Evolutionary conservation across 2,113 vertebrate genomes (phyloP), one percentile per base, ranked within the genome.

Genomic region (Labeo catla): DNA sequence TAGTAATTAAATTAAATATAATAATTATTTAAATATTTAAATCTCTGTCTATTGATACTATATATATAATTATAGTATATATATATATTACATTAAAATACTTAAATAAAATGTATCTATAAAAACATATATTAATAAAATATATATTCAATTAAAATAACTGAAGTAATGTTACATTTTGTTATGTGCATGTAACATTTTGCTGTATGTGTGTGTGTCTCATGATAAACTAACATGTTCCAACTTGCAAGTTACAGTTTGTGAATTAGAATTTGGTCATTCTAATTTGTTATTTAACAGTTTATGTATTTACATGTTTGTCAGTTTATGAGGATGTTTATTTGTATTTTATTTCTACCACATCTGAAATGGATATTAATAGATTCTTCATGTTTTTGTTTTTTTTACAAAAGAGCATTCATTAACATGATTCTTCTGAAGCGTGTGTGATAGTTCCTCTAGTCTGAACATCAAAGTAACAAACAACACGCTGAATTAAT

Each of bases 401-500:
- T 10, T 28, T 28, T 11, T 45, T 6, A 12, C 70, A 73, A 16
- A 73, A 73, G 39, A 73, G 11, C 11, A 11, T 74, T 74, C 16
- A 73, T 47, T 73, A 11, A 73, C 16, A 36, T 21, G 23, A 57
- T 36, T 34, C 13, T 57, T 78, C 76, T 76, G 13, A 28, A 49
- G 12, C 74, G 6, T 15, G n/a, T 9, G 74, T 15, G 23, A 28
- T 28, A 23, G 15, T 77, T 52, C 23, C 13, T 50, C 47, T 34
- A 34, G 10, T 54, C 8, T 39, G 52, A 39, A n/a, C 76, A 78
- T 78, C 50, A 78, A 57, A 28, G 28, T 5, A 78, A 21, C 2
- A 12, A 36, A 78, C 76, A 59, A n/a, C 76, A 78, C 50, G 36
- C 28, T 57, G 76, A 4, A 54, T 59, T 36, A 39, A 78, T 78